Conservation (phyloP, 2,113 vertebrate species). For the Nibea albiflora region DNA sequence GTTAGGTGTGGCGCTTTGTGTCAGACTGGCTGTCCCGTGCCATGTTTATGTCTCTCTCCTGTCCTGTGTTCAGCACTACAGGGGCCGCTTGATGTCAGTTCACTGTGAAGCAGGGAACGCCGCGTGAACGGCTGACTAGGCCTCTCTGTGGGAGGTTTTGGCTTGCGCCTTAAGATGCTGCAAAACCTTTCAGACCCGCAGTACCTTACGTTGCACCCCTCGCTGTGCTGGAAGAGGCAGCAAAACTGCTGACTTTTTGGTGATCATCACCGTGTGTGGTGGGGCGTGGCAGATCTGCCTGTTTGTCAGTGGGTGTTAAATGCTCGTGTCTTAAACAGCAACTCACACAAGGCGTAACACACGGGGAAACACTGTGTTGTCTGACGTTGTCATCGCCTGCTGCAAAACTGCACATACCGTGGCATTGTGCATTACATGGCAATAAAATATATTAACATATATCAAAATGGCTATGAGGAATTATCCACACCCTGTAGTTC, state of each 20-base stretch:
- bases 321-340: not conserved
- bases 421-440: not conserved
- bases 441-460: too few species aligned
- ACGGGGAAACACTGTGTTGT: not conserved
- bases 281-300: not conserved
- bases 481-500: not conserved
- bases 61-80: slow-evolving; percentile 51
- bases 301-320: slow-evolving; percentile 23
- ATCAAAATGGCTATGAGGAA: too few species aligned
- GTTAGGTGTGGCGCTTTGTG: slow-evolving; percentile 62
- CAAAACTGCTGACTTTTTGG: slow-evolving; percentile 27
- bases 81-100: slow-evolving; percentile 63
- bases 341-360: not conserved
- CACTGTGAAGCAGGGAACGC: slow-evolving; percentile 31
- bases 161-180: slow-evolving; percentile 52
- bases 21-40: slow-evolving; percentile 53
- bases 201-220: slow-evolving; percentile 1
- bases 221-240: slow-evolving; percentile 29
- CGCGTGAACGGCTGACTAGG: slow-evolving; percentile 57
- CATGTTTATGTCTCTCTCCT: slow-evolving; percentile 48
- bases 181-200: slow-evolving; percentile 64
- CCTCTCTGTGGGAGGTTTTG: slow-evolving; percentile 53
- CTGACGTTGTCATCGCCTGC: not conserved
- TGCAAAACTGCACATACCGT: not conserved
- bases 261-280: slow-evolving; percentile 2